Evolutionary conservation across 2,797 vertebrate species (phyloP), one percentile per base, ranked within the genome.

Genomic region (Otolemur crassicaudatus): DNA sequence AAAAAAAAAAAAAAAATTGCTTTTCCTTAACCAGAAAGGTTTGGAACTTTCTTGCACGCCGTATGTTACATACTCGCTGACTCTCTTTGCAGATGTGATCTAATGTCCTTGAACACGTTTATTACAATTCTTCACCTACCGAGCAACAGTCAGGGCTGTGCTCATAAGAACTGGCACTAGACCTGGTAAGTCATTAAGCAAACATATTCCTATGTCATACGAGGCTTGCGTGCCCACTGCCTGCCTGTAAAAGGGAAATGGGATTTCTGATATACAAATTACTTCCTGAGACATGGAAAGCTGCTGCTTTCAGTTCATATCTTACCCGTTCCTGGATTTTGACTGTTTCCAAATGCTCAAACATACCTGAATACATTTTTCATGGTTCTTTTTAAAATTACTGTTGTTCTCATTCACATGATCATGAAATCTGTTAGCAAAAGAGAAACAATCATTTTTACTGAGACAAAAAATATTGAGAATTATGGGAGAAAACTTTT

Each of bases 151-250:
- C 82, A 95, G 60, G 0, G 0, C 63, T 56, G 20, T 94, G 72
- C 43, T 72, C 29, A 4, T 82, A 97, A 96, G 80, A 65, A 23
- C 91, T 95, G 86, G 83, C 11, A 37, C 87, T 95, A 46, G 81
- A 31, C 69, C 95, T 90, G 80, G 92, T 80, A 95, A 96, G 83
- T 90, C 87, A 95, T 95, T 93, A 95, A 53, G 58, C 31, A 90
- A 91, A 94, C 82, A 61, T 73, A 7, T 7, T n/a, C 12, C 22
- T 94, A 65, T 87, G 83, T 31, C 87, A 73, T 4, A 1, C 0
- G 2, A 95, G 58, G 85, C 34, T 81, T 80, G 34, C 2, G 0
- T 53, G 93, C 70, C 88, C 94, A 67, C 53, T 23, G 1, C 2
- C 1, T 94, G 58, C 83, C 89, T 93, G 43, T 91, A 92, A 91